Conservation (phyloP, 2,797 vertebrate species). For the Mormyrops boulengeri region DNA sequence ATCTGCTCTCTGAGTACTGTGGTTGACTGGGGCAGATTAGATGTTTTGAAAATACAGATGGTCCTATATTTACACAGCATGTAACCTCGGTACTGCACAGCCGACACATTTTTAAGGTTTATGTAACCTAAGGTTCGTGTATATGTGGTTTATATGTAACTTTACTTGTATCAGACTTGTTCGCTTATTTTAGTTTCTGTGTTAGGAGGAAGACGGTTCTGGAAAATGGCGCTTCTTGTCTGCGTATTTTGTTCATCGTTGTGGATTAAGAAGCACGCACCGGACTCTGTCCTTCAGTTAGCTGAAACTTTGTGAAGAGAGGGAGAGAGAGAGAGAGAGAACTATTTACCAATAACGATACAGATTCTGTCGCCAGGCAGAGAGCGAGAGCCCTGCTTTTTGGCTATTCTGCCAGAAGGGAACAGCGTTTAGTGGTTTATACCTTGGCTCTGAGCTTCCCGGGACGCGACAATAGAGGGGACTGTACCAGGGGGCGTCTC, state of each 20-base stretch:
- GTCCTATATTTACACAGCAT: not conserved
- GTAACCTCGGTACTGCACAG: not conserved
- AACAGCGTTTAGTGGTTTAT: not conserved
- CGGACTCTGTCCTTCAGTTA: not conserved
- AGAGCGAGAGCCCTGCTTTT: constrained; percentile 14
- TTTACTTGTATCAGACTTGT: not conserved
- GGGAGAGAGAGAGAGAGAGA: not conserved
- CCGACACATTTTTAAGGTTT: not conserved
- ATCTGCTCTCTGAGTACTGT: not conserved
- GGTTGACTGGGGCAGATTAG: not conserved
- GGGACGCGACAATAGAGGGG: not conserved
- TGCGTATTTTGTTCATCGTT: not conserved
- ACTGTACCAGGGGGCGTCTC: not conserved
- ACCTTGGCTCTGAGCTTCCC: not conserved
- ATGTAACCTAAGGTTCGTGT: not conserved
- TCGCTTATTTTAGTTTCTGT: not conserved
- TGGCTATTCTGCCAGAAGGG: constrained; percentile 9
- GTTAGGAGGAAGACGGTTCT: not conserved
- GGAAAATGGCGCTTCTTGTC: not conserved
- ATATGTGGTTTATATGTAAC: not conserved
- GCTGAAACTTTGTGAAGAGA: constrained; percentile 14
- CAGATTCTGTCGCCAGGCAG: constrained; percentile 12
- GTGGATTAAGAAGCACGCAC: not conserved
- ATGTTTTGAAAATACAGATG: not conserved
- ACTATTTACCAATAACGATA: constrained; percentile 11